phyloP scores from a whole-genome alignment of 2,113 vertebrate genomes.

The Fukomys damarensis region DNA sequence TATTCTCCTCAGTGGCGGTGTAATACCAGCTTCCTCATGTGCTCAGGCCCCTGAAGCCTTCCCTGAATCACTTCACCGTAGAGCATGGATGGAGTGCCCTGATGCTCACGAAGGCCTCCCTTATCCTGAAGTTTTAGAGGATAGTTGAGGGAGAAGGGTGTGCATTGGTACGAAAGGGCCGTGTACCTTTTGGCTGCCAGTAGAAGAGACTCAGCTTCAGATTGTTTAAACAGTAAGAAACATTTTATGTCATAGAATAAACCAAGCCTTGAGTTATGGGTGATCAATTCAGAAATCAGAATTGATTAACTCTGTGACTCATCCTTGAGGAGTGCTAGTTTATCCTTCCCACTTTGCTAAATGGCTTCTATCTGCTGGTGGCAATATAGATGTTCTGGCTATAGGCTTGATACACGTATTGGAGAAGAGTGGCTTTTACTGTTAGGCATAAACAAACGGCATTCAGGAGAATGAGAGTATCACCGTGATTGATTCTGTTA shows the following conservation, averaged over 20 bases:
- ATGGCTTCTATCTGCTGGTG: not conserved
- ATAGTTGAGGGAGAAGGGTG: not conserved
- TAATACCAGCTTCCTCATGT: not conserved
- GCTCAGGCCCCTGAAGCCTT: fast-evolving
- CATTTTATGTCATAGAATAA: not conserved
- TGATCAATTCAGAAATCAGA: not conserved
- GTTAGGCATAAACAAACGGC: no score
- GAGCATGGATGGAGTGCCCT: not conserved
- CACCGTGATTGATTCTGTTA: not conserved
- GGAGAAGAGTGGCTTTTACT: not conserved
- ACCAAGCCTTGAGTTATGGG: not conserved
- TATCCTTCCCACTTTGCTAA: not conserved
- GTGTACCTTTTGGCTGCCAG: not conserved
- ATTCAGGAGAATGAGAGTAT: not conserved
- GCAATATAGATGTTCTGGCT: no score
- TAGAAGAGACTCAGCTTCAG: not conserved
- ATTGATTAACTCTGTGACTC: not conserved
- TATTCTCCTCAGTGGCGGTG: not conserved
- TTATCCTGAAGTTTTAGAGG: not conserved
- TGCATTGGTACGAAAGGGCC: not conserved
- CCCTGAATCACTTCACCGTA: not conserved
- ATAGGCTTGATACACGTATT: fast-evolving
- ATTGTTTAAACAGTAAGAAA: no score
- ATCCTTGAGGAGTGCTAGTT: not conserved
- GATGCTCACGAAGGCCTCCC: not conserved